Evolutionary conservation across 2,113 vertebrate species (phyloP).

Genomic region (Cynoglossus semilaevis): DNA sequence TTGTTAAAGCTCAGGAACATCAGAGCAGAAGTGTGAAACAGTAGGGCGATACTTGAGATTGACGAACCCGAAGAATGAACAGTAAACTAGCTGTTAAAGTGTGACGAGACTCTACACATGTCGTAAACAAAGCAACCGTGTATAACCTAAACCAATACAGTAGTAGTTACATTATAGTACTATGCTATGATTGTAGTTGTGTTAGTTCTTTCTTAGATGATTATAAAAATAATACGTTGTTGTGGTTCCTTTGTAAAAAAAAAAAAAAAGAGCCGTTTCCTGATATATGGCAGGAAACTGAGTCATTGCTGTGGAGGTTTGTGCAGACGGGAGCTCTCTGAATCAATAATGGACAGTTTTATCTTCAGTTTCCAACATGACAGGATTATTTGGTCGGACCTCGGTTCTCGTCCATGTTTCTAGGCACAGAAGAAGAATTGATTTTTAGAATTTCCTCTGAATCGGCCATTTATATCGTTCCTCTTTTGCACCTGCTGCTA

Average conservation of each 20-base stretch:
- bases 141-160: slow-evolving; percentile 73
- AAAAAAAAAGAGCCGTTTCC: no score
- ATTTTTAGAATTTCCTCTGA: no score
- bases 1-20: neutral
- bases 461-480: no score
- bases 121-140: slow-evolving; percentile 62
- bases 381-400: no score
- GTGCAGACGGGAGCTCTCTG: slow-evolving; percentile 14
- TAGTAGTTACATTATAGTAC: slow-evolving; percentile 70
- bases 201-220: slow-evolving; percentile 62
- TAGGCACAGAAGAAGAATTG: no score
- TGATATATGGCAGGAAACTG: neutral
- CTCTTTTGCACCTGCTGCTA: no score
- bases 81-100: slow-evolving; percentile 26
- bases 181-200: slow-evolving; percentile 67
- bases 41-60: no score
- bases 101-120: slow-evolving; percentile 35
- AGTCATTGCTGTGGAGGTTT: slow-evolving; percentile 4
- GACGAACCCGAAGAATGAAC: slow-evolving; percentile 17
- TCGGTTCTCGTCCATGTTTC: no score
- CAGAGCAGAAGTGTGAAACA: neutral
- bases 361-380: no score
- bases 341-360: no score
- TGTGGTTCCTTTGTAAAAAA: neutral
- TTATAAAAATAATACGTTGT: slow-evolving; percentile 31